phyloP scores from a whole-genome alignment of 1,140 invertebrate genomes.

The Micrasema minimum region DNA sequence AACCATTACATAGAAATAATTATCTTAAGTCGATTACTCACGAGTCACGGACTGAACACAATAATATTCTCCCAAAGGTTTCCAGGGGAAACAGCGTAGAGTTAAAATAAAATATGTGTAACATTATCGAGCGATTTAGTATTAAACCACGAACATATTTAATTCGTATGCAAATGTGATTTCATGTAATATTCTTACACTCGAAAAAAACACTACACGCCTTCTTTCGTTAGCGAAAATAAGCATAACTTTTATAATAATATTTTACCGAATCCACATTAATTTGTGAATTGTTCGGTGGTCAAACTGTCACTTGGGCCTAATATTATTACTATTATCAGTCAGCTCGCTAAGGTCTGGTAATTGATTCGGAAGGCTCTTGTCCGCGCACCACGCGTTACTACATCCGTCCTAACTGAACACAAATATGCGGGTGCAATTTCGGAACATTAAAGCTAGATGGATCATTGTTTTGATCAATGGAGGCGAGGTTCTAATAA shows the following conservation, averaged over 20 bases:
- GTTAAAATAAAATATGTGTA: conserved; percentile 17
- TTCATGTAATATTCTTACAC: background rate
- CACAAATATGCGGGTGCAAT: conserved; percentile 46
- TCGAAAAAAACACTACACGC: too few species aligned
- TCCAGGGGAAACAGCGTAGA: background rate
- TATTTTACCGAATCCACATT: too few species aligned
- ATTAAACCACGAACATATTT: conserved; percentile 5
- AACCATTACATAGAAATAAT: conserved; percentile 11
- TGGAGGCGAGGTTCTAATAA: conserved; percentile 10
- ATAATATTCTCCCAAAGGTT: conserved; percentile 2
- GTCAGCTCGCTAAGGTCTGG: conserved; percentile 1
- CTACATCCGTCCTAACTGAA: conserved; percentile 17
- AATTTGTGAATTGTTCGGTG: too few species aligned
- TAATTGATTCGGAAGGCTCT: conserved; percentile 26
- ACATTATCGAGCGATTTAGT: conserved; percentile 21
- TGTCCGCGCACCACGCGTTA: conserved; percentile 2
- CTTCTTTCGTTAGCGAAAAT: too few species aligned
- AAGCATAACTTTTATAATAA: too few species aligned
- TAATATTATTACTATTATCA: too few species aligned
- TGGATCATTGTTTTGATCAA: conserved; percentile 33
- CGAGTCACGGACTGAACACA: conserved; percentile 16
- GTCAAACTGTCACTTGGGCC: conserved; percentile 22
- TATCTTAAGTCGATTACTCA: background rate
- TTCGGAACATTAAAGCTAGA: conserved; percentile 44
- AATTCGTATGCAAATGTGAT: conserved; percentile 1